phyloP scores from a whole-genome alignment of 2,888 invertebrate genomes.

The Carabus problematicus region DNA sequence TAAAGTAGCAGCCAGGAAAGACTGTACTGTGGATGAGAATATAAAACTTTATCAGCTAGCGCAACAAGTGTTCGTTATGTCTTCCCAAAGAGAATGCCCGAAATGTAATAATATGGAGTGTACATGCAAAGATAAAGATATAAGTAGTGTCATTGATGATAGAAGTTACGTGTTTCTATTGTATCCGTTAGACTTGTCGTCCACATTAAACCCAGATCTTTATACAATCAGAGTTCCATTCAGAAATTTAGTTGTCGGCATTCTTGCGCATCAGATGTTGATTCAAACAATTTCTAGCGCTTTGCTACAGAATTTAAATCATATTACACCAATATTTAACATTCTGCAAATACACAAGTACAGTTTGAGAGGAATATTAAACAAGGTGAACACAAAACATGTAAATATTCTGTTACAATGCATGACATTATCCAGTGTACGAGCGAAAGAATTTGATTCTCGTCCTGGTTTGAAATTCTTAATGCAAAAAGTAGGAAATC shows the following conservation, averaged over 20 bases:
- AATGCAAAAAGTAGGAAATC: slow-evolving; percentile 89
- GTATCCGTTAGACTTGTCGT: slow-evolving; percentile 77
- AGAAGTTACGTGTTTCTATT: slow-evolving; percentile 88
- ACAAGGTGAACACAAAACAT: slow-evolving; percentile 66
- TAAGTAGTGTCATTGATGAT: slow-evolving; percentile 72
- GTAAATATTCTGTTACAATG: slow-evolving; percentile 77
- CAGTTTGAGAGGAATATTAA: slow-evolving; percentile 56
- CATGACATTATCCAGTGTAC: slow-evolving; percentile 80
- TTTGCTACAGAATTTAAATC: slow-evolving; percentile 70
- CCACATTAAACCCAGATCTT: slow-evolving; percentile 75
- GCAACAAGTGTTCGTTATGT: slow-evolving; percentile 83
- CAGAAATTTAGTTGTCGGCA: slow-evolving; percentile 84
- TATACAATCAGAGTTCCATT: slow-evolving; percentile 87
- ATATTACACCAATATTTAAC: slow-evolving; percentile 58
- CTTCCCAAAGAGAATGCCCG: slow-evolving; percentile 55
- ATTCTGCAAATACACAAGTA: slow-evolving; percentile 58
- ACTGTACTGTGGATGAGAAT: slow-evolving; percentile 84
- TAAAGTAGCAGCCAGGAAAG: slow-evolving; percentile 90
- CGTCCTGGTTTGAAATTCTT: slow-evolving; percentile 93
- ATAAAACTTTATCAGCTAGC: slow-evolving; percentile 86
- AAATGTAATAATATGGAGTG: slow-evolving; percentile 57
- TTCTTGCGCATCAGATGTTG: slow-evolving; percentile 91
- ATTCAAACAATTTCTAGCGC: slow-evolving; percentile 90
- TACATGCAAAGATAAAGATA: slow-evolving; percentile 56
- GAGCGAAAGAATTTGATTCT: slow-evolving; percentile 86